Evolutionary conservation across 1,140 invertebrate genomes (phyloP), one percentile per base, ranked within the genome.

Genomic region (Coelopa frigida): DNA sequence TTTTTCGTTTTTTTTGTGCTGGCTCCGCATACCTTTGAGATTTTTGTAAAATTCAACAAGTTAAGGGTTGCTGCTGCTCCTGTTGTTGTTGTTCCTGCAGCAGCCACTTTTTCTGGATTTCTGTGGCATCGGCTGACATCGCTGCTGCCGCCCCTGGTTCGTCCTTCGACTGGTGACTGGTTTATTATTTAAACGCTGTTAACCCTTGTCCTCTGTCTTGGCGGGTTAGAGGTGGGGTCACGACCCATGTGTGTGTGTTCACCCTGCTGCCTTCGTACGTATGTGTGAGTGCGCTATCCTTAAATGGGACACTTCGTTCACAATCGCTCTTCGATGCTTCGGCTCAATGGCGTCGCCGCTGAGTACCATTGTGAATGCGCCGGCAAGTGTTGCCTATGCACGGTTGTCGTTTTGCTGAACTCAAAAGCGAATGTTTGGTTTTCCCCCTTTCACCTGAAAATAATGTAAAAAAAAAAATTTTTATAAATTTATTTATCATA

Each of bases 161-260:
- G n/a, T n/a, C n/a, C n/a, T n/a, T n/a, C n/a, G n/a, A n/a, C n/a
- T n/a, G n/a, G n/a, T 36, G 49, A 53, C 47, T 50, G 44, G 55
- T 61, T 58, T 49, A 51, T 61, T 55, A 62, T 65, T 59, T 22
- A 64, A 61, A 54, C 59, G 56, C 53, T 54, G 45, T 61, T 65
- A 65, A 62, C 61, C 61, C 57, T 47, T 60, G 54, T 50, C 51
- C n/a, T 38, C 27, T 36, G 32, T 21, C 8, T 20, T 17, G 55
- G 39, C 47, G 48, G 60, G 60, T 63, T 63, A 63, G 56, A 63
- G 60, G 58, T 62, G 56, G 57, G 57, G 51, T 61, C 59, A 65
- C 14, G 50, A 51, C 61, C 52, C 24, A 27, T n/a, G 20, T 27
- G n/a, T 20, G 15, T 23, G 8, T 24, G n/a, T 7, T 7, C 10